Base-by-base conservation (phyloP, 2,113 vertebrate genomes). In the Puffinus mauretanicus region DNA sequence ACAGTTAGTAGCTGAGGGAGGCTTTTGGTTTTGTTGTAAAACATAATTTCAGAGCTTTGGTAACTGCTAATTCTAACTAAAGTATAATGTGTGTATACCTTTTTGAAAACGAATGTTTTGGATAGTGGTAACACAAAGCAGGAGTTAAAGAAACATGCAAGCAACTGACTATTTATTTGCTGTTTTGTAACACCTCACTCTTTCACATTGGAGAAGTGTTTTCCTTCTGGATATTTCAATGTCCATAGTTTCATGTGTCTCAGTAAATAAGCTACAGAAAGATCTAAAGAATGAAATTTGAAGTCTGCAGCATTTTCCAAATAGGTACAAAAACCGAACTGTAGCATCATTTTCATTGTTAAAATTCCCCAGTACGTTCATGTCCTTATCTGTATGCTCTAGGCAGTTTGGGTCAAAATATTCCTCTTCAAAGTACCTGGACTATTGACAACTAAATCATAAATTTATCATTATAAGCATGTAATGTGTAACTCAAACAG, bases 361-460 rank as follows among this genome's bases (percentile, higher is more conserved):
- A 12, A 4, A 20, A 5, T 38, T 76, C 57, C 49, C 16, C 14
- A 2, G 21, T 18, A 3, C 1, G 8, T 32, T 71, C 18, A 0
- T 46, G 40, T 61, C 51, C 25, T 25, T 40, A 13, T 46, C 52
- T 57, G 21, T 20, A 8, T 30, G 57, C 79, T 55, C 6, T 1
- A 46, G 64, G 62, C 27, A 67, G 22, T 30, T 57, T 38, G 62
- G 72, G 46, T 60, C 57, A 71, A 36, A 78, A 46, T 27, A 36
- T 5, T 87, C 34, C 51, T 76, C 47, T 70, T 52, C 57, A 26
- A 17, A 76, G 73, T 22, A 42, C 30, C 19, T 22, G 11, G 19
- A 3, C 30, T 71, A 24, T 44, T 60, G 85, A 55, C 32, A 71
- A 11, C 32, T 65, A 36, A 61, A 51, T 51, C 40, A 36, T 86